These are phyloP conservation scores for Streptopelia turtur DNA, from an alignment of 2,797 vertebrate species.

Conservation along the genomic window DNA sequence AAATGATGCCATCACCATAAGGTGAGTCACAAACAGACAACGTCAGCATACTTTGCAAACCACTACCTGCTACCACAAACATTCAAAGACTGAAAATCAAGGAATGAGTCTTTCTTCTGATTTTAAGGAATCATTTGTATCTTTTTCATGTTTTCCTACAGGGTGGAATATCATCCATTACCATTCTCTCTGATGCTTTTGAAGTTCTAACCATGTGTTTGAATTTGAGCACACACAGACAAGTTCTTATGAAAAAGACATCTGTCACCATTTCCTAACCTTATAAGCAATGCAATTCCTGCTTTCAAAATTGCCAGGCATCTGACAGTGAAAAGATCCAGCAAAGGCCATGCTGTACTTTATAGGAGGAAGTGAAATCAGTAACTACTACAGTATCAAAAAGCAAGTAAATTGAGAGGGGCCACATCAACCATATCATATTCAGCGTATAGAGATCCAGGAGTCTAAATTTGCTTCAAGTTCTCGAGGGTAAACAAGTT, in stretches of 20 bases:
- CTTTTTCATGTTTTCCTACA: not conserved
- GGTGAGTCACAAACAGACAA: not conserved
- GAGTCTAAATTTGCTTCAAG: constrained; percentile 6
- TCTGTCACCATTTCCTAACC: not conserved
- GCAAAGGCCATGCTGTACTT: not conserved
- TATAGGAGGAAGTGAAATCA: constrained; percentile 11
- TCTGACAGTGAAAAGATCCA: not conserved
- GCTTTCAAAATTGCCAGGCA: not conserved
- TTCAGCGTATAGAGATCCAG: not conserved
- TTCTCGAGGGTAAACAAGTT: not conserved
- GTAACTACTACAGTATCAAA: not conserved
- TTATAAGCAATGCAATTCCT: not conserved
- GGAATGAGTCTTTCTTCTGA: not conserved
- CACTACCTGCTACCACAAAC: not conserved
- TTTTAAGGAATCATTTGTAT: not conserved
- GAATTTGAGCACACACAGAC: not conserved
- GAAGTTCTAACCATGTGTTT: not conserved
- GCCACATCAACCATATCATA: not conserved
- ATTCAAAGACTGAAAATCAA: not conserved
- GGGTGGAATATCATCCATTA: not conserved
- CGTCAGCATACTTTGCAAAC: not conserved
- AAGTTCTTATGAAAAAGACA: not conserved
- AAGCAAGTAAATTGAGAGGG: constrained; percentile 8
- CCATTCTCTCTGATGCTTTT: not conserved
- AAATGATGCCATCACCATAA: not conserved